Evolutionary conservation across 1,140 invertebrate genomes (phyloP), one percentile per base, ranked within the genome.

Genomic region (Drosophila murphyi): DNA sequence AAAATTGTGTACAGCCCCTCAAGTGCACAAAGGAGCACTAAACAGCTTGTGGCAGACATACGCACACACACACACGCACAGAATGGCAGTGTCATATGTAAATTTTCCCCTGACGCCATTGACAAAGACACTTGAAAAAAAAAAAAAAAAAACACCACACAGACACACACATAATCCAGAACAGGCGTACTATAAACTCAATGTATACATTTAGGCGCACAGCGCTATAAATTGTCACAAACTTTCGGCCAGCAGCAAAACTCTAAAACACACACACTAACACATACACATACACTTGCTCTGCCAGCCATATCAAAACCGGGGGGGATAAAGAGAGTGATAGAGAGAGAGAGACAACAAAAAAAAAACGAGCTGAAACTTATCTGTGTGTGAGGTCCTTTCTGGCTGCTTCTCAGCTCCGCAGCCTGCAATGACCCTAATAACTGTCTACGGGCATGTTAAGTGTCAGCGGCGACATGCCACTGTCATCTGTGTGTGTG

Each of bases 381-480:
- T 78, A 75, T 78, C 76, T 76, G 54, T 63, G 59, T 55, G 54
- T 63, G 59, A 45, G 64, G 28, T 50, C 65, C 62, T 74, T 74
- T 74, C 54, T 34, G 39, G 8, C 12, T 34, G 34, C 57, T 50
- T 50, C 54, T 56, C 60, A 50, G 35, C 41, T 52, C 54, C 55
- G 32, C 37, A 54, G 60, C 60, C 60, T 76, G 73, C 77, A 80
- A 80, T 80, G 77, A 88, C 83, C 83, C 83, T 88, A 88, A 88
- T 88, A 88, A 88, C 83, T 88, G 83, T 88, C 83, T 88, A 89
- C 80, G 85, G 85, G 80, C 83, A 88, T 88, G 83, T 88, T 88
- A 88, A 89, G 85, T 88, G 85, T 88, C 85, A 89, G 85, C 85
- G 77, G 64, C 85, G 85, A 88, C 83, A 88, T 89, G 82, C 70